Evolutionary conservation across 2,888 invertebrate species (phyloP), one percentile per base, ranked within the genome.

Genomic region (Leistus spinibarbis): DNA sequence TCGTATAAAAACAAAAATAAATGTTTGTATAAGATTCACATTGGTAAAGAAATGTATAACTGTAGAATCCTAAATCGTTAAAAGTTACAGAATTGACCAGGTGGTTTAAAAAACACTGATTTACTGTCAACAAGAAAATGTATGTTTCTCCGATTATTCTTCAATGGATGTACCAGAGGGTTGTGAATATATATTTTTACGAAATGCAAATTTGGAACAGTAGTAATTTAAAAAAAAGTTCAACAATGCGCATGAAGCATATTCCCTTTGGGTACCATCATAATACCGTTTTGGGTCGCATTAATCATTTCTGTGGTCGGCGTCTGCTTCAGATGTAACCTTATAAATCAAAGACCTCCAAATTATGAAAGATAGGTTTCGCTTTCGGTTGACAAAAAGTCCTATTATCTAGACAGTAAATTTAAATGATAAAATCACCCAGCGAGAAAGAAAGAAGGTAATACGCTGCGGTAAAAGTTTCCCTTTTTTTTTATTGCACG

Each of bases 371-470:
- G 73, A 73, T 73, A 73, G 73, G 23, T 57, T 17, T 27, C 65
- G 9, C 57, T 22, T 13, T 13, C 67, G 40, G 56, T 65, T 65
- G 72, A 73, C 40, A 67, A 73, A 73, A 73, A 60, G 56, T 73
- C 60, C 66, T 57, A 73, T 73, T 73, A 73, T 73, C 73, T 73
- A 65, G 73, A 73, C 73, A 67, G 67, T 73, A 73, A 73, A 73
- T 73, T 73, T 73, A 62, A 73, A 73, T 73, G 73, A 73, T 73
- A 73, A 73, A 73, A 73, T 73, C 73, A 60, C 67, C 64, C 27
- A 17, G 63, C 13, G 23, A 20, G 24, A n/a, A 9, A 9, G 64
- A 24, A 13, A 23, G 23, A 13, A 27, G 24, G 64, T 62, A n/a
- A n/a, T n/a, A 57, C 65, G 20, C 16, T 54, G 63, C n/a, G 54